Base-by-base conservation (phyloP, 2,888 invertebrate genomes). In the Geophilus truncorum region DNA sequence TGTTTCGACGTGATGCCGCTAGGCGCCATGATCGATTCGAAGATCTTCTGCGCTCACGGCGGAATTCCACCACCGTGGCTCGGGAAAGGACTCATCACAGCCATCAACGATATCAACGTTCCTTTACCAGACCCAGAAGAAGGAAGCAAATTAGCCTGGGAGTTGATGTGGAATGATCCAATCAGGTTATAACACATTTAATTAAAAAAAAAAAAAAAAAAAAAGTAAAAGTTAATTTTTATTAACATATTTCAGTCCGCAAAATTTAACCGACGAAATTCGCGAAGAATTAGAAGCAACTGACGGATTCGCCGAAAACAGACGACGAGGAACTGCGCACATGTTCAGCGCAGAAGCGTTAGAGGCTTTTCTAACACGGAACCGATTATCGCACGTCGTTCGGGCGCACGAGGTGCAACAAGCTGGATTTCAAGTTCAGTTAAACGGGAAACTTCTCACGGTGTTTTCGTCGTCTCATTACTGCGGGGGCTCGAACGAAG, bases 81-180 rank as follows among this genome's bases (percentile, higher is more conserved):
- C 82, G 91, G 91, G 34, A 85, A 85, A 83, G 91, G 91, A 0
- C 88, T 90, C 30, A 88, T 91, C 51, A 86, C 89, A 1, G 90
- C 90, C 15, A 92, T 93, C 36, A 91, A 92, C 85, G 89, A 90
- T 81, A 90, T 93, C 81, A 92, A 92, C 0, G 88, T 89, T 62
- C 92, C 92, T 0, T 87, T 93, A 57, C 86, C 88, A 28, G 89
- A 91, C 81, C 93, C 93, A 0, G 92, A 92, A 76, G 88, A 88
- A 57, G 91, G 92, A 85, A 92, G 92, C 86, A 89, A 90, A n/a
- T 87, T 93, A 80, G 93, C 93, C 0, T 93, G 93, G 93, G 93
- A 93, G 84, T 87, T 93, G 25, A 89, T 93, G 87, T 93, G 93
- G 93, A 93, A 92, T 86, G 93, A 93, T 85, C 93, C 93, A 0